Conservation (phyloP, 1,140 invertebrate genomes). For the Drosophila funebris region DNA sequence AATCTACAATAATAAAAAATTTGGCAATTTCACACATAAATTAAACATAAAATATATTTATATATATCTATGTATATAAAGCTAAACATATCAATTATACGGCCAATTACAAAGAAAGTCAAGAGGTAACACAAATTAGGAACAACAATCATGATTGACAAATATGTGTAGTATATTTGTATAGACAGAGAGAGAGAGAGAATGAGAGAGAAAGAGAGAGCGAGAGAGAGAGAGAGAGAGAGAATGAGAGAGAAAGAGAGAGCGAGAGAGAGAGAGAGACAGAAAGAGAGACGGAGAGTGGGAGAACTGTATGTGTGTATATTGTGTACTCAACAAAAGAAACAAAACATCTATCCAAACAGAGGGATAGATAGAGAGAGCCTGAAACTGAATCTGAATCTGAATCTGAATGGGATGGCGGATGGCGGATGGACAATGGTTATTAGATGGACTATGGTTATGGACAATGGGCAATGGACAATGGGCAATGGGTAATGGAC, state of each 20-base stretch:
- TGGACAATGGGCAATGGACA: constrained; percentile 40
- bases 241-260: constrained; percentile 10
- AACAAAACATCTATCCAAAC: constrained; percentile 7
- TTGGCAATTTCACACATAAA: constrained; percentile 27
- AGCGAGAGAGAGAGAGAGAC: constrained; percentile 16
- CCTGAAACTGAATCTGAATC: constrained; percentile 33
- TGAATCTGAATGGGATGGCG: constrained; percentile 45
- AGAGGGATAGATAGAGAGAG: constrained; percentile 28
- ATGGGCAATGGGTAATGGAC: constrained; percentile 34
- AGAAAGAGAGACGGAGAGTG: constrained; percentile 9
- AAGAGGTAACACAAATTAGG: constrained; percentile 36
- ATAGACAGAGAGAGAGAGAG: constrained; percentile 1
- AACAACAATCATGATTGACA: constrained; percentile 17
- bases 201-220: constrained; percentile 28
- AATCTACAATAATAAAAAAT: constrained; percentile 39
- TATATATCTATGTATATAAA: no score
- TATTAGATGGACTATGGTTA: constrained; percentile 57
- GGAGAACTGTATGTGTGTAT: constrained; percentile 2
- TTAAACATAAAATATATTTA: constrained; percentile 26
- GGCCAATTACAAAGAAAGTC: constrained; percentile 56
- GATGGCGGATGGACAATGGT: constrained; percentile 70
- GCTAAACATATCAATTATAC: constrained; percentile 48
- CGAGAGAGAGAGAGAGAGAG: constrained; percentile 17
- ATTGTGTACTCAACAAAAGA: constrained; percentile 11
- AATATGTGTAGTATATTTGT: neutral